Evolutionary conservation across 2,113 vertebrate genomes (phyloP).

Genomic region (Hippoglossus stenolepis): DNA sequence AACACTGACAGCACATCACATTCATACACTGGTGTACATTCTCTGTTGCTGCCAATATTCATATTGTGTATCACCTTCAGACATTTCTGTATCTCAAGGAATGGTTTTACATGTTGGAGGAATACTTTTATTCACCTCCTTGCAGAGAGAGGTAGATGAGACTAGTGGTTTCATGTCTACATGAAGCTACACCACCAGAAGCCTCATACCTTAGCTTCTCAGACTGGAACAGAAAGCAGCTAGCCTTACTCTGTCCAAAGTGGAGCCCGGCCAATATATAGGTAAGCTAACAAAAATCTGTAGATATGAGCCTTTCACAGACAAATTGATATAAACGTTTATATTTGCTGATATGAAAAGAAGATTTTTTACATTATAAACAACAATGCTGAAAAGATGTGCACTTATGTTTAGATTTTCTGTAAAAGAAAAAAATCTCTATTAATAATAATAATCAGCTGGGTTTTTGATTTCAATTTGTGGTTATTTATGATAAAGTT

Average conservation of each 20-base stretch:
- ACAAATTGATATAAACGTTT: too few relatives aligned
- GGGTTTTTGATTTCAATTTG: not conserved
- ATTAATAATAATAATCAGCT: too few relatives aligned
- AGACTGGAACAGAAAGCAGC: constrained; percentile 1
- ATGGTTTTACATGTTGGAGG: constrained; percentile 1
- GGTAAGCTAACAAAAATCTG: too few relatives aligned
- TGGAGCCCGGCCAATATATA: too few relatives aligned
- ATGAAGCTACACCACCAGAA: not conserved
- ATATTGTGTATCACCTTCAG: constrained; percentile 6
- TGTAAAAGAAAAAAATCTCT: not conserved
- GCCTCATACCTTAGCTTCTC: not conserved
- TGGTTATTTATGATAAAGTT: not conserved
- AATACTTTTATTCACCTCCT: not conserved
- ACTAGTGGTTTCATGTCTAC: not conserved
- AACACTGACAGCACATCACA: constrained; percentile 13
- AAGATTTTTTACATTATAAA: too few relatives aligned
- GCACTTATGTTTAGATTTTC: too few relatives aligned
- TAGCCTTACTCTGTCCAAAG: not conserved
- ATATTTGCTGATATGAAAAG: too few relatives aligned
- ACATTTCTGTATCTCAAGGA: constrained; percentile 10
- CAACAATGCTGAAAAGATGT: too few relatives aligned
- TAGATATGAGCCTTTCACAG: too few relatives aligned
- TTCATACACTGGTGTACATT: constrained; percentile 2
- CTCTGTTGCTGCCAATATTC: constrained; percentile 15
- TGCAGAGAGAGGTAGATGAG: not conserved